Percentiles rank a stretch among this genome's conserved stretches.
These are phyloP conservation scores for Leucopsar rothschildi DNA, from an alignment of 2,113 vertebrate species.

Conservation along the genomic window DNA sequence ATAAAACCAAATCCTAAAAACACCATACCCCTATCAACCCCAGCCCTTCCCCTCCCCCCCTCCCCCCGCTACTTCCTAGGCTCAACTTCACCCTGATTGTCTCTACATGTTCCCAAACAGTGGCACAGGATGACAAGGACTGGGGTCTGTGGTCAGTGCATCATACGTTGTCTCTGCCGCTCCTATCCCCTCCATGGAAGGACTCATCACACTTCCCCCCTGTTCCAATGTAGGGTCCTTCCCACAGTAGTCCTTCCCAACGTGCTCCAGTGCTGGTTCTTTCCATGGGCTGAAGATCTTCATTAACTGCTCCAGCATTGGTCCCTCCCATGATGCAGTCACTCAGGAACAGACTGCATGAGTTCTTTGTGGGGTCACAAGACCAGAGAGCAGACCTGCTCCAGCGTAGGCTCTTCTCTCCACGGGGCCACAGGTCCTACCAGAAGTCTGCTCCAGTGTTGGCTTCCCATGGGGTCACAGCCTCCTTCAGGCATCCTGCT, in stretches of 20 bases:
- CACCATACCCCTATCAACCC: rapidly evolving
- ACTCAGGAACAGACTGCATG: neutral
- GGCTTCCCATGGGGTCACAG: neutral
- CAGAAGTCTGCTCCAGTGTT: neutral
- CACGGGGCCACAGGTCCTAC: neutral
- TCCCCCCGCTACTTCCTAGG: neutral
- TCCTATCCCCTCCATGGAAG: no score
- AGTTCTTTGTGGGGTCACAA: rapidly evolving
- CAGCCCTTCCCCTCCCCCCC: no score
- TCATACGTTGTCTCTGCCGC: rapidly evolving
- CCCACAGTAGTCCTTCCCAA: neutral
- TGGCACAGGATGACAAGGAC: rapidly evolving
- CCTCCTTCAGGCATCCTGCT: neutral
- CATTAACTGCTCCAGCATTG: neutral
- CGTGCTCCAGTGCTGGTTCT: neutral
- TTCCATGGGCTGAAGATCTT: neutral
- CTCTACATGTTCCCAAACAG: neutral
- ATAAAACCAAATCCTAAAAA: neutral
- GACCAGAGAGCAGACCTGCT: neutral
- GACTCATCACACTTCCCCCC: neutral
- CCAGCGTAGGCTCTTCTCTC: rapidly evolving
- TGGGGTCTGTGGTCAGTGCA: rapidly evolving
- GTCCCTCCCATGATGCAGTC: neutral
- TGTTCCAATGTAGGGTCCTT: rapidly evolving
- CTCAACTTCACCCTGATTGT: neutral